Base-by-base conservation (phyloP, 2,113 vertebrate species). In the Triplophysa siluroides region DNA sequence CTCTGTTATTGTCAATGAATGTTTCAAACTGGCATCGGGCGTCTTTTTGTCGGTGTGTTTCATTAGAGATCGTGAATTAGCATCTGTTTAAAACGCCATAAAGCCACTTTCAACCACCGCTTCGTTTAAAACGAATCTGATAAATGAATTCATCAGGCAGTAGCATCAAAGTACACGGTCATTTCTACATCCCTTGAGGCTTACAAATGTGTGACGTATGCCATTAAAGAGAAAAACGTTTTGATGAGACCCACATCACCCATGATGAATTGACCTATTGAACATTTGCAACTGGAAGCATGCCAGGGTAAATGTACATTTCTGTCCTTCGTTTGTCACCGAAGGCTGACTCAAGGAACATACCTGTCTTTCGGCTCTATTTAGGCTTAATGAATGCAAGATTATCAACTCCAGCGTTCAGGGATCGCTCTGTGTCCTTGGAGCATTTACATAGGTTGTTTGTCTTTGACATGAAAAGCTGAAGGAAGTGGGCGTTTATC, bases 301-400 rank as follows among this genome's bases (percentile, higher is more conserved):
- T 66, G 29, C 65, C 64, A 41, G 68, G 33, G 54, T 24, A 75
- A 63, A 38, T 43, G 14, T 60, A 8, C 58, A 79, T 63, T 54
- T 67, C 77, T 79, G 81, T 83, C 81, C 81, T 83, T 83, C 64
- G 29, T 69, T 60, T 63, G 77, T 83, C 77, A 70, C 16, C n/a
- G 29, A 74, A 61, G n/a, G 24, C 62, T 67, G 66, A 52, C 66
- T 58, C 12, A 9, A 54, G 52, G 19, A 47, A 47, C 58, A 80
- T 26, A 33, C 60, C 50, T 5, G 47, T 33, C 7, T 69, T 68
- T 47, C 47, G 23, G 18, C 29, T 69, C 26, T 75, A 16, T 21
- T 69, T 74, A 33, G 33, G 2, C 14, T 23, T 68, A 76, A 76
- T 80, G 50, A 79, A 79, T 69, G 64, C 65, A 76, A 79, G 73